These are phyloP conservation scores for Thecocarcelia acutangulata DNA, from an alignment of 2,888 invertebrate genomes.

Conservation along the genomic window DNA sequence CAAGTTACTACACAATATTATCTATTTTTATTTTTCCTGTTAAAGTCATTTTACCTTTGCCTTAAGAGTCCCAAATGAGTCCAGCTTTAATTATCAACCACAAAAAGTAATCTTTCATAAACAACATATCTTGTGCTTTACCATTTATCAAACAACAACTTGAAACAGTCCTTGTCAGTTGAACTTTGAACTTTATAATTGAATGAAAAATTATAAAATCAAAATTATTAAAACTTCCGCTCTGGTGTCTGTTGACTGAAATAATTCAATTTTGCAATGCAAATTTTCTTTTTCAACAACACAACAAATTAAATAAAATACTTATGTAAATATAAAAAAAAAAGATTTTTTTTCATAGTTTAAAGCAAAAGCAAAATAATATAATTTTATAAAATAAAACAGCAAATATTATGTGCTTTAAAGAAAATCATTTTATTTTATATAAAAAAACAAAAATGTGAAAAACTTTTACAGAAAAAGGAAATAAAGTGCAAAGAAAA, in stretches of 20 bases:
- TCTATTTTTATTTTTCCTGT: too few species aligned
- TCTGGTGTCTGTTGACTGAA: neutral
- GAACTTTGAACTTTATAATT: conserved; percentile 45
- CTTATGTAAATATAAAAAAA: neutral
- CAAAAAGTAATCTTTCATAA: neutral
- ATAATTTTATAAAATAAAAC: conserved; percentile 1
- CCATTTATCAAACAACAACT: neutral
- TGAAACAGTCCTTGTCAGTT: neutral
- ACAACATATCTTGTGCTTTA: neutral
- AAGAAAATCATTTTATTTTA: neutral
- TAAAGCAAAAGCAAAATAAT: conserved; percentile 2
- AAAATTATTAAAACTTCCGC: neutral
- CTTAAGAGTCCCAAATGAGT: neutral
- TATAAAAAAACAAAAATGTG: neutral
- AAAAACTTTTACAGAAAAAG: conserved; percentile 2
- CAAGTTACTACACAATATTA: too few species aligned
- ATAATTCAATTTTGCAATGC: conserved; percentile 17
- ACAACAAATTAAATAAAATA: neutral
- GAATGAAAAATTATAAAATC: neutral
- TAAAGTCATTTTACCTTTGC: neutral
- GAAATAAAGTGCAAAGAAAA: conserved; percentile 34
- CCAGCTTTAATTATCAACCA: conserved; percentile 1
- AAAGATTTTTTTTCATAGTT: conserved; percentile 1
- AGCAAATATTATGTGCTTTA: conserved; percentile 4
- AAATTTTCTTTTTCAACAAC: neutral